These are phyloP conservation scores for Callocephalon fimbriatum DNA, from an alignment of 2,113 vertebrate genomes.

Conservation along the genomic window DNA sequence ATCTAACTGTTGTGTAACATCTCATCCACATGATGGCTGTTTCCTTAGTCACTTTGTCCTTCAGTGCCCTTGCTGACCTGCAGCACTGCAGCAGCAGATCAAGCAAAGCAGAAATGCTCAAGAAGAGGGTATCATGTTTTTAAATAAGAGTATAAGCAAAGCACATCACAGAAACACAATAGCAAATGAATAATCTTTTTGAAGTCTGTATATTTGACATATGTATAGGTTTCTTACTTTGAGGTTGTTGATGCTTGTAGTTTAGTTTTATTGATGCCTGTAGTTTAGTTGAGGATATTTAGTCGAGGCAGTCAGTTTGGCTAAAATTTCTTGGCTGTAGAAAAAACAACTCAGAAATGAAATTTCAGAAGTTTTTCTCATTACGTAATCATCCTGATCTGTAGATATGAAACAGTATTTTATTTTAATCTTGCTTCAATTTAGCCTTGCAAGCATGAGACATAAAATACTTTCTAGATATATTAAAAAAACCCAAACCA, in stretches of 20 bases:
- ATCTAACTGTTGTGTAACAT: neutral
- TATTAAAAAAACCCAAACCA: neutral
- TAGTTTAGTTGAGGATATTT: conserved; percentile 52
- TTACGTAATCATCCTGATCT: conserved; percentile 31
- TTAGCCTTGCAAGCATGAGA: conserved; percentile 49
- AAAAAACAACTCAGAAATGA: conserved; percentile 11
- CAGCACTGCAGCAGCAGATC: neutral
- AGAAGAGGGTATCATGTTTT: neutral
- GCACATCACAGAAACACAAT: neutral
- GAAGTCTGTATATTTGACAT: conserved; percentile 25
- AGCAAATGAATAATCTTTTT: neutral
- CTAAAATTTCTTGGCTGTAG: conserved; percentile 28
- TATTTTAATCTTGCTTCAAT: conserved; percentile 63
- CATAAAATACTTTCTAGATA: neutral
- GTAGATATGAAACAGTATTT: neutral
- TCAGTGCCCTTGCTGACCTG: neutral
- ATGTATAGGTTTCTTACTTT: conserved; percentile 18
- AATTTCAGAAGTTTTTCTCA: conserved; percentile 42
- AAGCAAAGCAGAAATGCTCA: neutral
- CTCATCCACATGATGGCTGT: neutral
- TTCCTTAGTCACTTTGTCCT: neutral
- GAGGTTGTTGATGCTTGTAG: conserved; percentile 19
- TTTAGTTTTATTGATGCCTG: neutral
- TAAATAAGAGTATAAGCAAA: neutral
- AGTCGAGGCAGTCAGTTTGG: conserved; percentile 44